Base-by-base conservation (phyloP, 2,113 vertebrate genomes). In the Gavia stellata region DNA sequence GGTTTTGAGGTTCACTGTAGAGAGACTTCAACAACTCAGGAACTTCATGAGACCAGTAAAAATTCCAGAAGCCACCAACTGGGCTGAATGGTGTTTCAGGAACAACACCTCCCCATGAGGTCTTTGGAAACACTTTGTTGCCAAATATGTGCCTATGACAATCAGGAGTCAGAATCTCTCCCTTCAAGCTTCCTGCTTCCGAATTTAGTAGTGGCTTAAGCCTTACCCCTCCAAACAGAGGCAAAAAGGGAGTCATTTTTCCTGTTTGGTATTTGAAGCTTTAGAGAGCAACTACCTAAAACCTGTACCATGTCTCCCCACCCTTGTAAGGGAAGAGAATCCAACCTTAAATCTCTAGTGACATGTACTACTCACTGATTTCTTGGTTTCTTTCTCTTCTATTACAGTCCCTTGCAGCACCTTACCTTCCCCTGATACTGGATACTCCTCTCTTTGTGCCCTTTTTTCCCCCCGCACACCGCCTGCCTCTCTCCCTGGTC, bases 391-490 rank as follows among this genome's bases (percentile, higher is more conserved):
- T 74, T 56, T 63, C 49, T 68, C 29, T 83, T 40, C 25, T 17
- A 6, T 29, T 80, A 45, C 18, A 47, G 33, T 44, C 56, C 25
- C 17, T 84, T n/a, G 9, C 44, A 50, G 15, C 47, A 62, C n/a
- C 14, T 10, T 45, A 28, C 23, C 13, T 40, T 68, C 21, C 13
- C 2, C 21, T 23, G 17, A 17, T n/a, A 26, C 17, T 34, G 3
- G 0, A 31, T 10, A 31, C 13, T 31, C 14, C 28, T 62, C 38
- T 56, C 26, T 13, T 0, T 12, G 6, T 49, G 5, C 13, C 17
- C 12, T 17, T 42, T 67, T 42, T 67, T 26, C 0, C 1, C 7
- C 16, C 28, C 14, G 18, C 0, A 0, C 15, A 25, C 23, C 3
- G 6, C 36, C 25, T 50, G 14, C 45, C 33, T 9, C 9, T 29